Evolutionary conservation across 2,797 vertebrate species (phyloP).

Genomic region (Antennarius maculatus): DNA sequence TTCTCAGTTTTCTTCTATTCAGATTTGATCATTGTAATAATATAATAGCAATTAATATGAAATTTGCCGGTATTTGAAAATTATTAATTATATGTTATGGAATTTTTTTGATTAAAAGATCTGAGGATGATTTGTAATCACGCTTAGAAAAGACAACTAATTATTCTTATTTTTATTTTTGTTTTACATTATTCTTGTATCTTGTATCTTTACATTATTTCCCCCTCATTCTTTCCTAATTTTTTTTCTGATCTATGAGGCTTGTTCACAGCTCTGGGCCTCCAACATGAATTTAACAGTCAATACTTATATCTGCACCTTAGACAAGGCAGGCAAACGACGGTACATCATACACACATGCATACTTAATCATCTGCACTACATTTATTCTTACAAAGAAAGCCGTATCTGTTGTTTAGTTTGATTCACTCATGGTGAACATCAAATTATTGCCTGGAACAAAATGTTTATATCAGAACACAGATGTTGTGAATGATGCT

Average conservation of each 20-base stretch:
- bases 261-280: constrained; percentile 22
- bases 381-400: constrained; percentile 38
- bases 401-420: constrained; percentile 3
- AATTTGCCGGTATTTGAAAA: too few relatives aligned
- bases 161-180: neutral
- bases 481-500: constrained; percentile 33
- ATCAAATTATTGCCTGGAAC: constrained; percentile 9
- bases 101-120: neutral
- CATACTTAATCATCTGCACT: constrained; percentile 37
- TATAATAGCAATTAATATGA: neutral
- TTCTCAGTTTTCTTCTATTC: too few relatives aligned
- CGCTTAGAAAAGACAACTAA: neutral
- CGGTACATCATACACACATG: constrained; percentile 39
- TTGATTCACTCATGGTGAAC: constrained; percentile 10
- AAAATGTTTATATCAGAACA: constrained; percentile 18
- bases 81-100: neutral
- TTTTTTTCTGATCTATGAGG: constrained; percentile 30
- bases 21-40: neutral
- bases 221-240: neutral
- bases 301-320: constrained; percentile 25
- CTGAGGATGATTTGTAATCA: neutral
- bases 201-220: neutral
- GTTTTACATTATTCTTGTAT: neutral
- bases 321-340: constrained; percentile 34
- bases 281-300: constrained; percentile 48